A percentile compares a stretch with the other conserved stretches of the same genome.
phyloP scores from a whole-genome alignment of 2,797 vertebrate species.

The Pelochelys cantorii region DNA sequence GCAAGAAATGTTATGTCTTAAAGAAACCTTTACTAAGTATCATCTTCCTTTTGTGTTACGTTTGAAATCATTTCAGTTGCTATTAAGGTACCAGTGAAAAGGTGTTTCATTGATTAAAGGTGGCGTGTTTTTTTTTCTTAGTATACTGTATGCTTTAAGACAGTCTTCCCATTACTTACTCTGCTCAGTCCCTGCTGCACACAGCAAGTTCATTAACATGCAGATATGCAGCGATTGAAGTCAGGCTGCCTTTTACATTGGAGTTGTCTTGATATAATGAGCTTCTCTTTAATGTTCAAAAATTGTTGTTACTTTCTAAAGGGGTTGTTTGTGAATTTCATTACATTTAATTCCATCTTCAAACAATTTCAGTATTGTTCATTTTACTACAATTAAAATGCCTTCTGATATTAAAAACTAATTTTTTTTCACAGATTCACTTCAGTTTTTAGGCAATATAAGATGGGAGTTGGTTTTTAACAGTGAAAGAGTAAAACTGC shows the following conservation, averaged over 20 bases:
- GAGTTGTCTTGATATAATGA: constrained; percentile 87
- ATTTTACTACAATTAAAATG: constrained; percentile 83
- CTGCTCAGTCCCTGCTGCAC: constrained; percentile 75
- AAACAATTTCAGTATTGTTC: constrained; percentile 85
- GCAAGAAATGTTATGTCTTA: constrained; percentile 82
- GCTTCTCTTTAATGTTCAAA: constrained; percentile 86
- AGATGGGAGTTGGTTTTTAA: constrained; percentile 66
- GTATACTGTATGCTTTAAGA: constrained; percentile 76
- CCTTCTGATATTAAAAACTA: constrained; percentile 76
- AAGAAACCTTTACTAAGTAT: constrained; percentile 83
- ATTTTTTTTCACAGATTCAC: constrained; percentile 65
- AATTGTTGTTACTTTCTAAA: constrained; percentile 87
- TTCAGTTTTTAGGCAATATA: constrained; percentile 70
- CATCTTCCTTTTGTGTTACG: constrained; percentile 83
- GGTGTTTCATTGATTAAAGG: constrained; percentile 85
- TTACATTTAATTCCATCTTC: constrained; percentile 85
- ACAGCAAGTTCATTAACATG: constrained; percentile 86
- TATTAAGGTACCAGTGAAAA: constrained; percentile 81
- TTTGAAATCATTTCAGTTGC: constrained; percentile 82
- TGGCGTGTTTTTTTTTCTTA: constrained; percentile 48
- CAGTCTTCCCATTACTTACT: constrained; percentile 74
- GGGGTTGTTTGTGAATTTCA: constrained; percentile 86
- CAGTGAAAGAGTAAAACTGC: constrained; percentile 72
- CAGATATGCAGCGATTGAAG: constrained; percentile 86
- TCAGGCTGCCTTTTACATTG: constrained; percentile 82